phyloP scores from a whole-genome alignment of 2,113 vertebrate genomes.

The Ammodytes dubius region DNA sequence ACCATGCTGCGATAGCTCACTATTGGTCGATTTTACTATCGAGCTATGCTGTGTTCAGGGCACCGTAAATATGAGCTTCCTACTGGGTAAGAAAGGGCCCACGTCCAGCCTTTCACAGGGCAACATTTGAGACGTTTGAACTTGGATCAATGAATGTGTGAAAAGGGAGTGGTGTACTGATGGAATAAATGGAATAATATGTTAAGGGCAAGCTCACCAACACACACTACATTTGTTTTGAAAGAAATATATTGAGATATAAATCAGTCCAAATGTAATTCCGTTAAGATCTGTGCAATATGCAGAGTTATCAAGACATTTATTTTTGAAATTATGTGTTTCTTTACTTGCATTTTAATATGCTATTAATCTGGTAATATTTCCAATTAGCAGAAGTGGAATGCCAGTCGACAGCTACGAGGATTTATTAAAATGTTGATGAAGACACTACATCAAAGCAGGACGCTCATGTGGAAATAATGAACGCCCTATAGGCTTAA shows the following conservation, averaged over 20 bases:
- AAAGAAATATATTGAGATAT: too few relatives aligned
- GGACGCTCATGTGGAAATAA: neutral
- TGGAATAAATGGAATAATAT: neutral
- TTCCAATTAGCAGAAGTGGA: neutral
- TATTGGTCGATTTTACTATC: neutral
- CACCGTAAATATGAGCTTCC: conserved; percentile 32
- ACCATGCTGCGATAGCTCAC: conserved; percentile 17
- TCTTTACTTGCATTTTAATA: too few relatives aligned
- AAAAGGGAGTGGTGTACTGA: neutral
- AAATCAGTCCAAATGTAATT: too few relatives aligned
- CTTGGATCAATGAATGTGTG: neutral
- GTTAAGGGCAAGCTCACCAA: neutral
- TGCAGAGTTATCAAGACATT: too few relatives aligned
- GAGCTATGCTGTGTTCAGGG: conserved; percentile 30
- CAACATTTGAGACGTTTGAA: neutral
- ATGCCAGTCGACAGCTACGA: neutral
- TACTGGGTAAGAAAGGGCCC: neutral
- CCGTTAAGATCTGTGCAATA: too few relatives aligned
- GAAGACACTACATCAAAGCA: neutral
- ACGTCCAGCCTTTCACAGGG: neutral
- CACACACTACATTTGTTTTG: too few relatives aligned
- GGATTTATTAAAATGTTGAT: neutral
- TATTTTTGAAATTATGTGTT: too few relatives aligned
- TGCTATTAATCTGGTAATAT: too few relatives aligned
- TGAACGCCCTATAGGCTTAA: neutral